Evolutionary conservation across 2,888 invertebrate species (phyloP), one percentile per base, ranked within the genome.

Genomic region (Colostygia pectinataria): DNA sequence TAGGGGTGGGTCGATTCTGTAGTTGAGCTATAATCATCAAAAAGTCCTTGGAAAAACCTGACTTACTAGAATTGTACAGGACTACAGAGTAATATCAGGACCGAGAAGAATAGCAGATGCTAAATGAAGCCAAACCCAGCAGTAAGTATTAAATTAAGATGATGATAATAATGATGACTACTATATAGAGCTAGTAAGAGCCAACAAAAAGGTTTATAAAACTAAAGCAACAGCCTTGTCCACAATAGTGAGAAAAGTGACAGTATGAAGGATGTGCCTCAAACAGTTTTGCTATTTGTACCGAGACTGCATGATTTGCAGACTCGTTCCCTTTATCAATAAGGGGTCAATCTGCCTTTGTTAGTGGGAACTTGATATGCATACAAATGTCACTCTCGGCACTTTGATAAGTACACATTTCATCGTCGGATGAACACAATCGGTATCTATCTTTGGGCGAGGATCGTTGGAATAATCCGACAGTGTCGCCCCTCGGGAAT

Each of bases 401-500:
- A 39, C 29, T 40, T 31, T 49, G 40, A 52, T 43, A 49, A 20
- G 39, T 32, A 47, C 37, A 42, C 28, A 50, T 57, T 52, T 56
- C 41, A 57, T 47, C 39, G 56, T 55, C 32, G 40, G 50, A 25
- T 33, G 59, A 54, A 55, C 47, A 55, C 55, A 56, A 59, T 61
- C 57, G 51, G 50, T 41, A 56, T 39, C 34, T 51, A 58, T 57
- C 53, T 51, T 46, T 42, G 40, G 50, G 44, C 43, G 49, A 54
- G 55, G 57, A 64, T 58, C 57, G 55, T 54, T 47, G 53, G 53
- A 55, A 58, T 80, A 81, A 82, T 80, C 76, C 66, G 71, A 66
- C 66, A 62, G 59, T 62, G 67, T 67, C 64, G 53, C 60, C 60
- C 63, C 64, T 44, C 45, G 61, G 62, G 65, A 57, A 59, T 55